These are phyloP conservation scores for Lindbergichthys nudifrons DNA, from an alignment of 2,797 vertebrate species.

Conservation along the genomic window DNA sequence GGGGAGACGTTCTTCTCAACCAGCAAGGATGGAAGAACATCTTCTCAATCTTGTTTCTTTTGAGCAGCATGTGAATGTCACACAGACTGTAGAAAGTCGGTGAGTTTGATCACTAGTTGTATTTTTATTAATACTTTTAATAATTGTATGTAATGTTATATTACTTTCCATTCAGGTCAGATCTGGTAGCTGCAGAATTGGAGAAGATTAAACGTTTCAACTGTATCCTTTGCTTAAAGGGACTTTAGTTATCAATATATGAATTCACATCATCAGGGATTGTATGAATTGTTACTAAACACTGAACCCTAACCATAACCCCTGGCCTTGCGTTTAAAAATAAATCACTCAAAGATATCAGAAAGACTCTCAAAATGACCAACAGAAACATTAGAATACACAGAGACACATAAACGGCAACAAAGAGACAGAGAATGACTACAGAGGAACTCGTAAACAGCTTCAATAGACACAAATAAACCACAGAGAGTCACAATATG, in stretches of 20 bases:
- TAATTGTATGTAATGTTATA: not conserved
- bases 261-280: not conserved
- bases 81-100: conserved; percentile 58
- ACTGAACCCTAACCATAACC: too few relatives aligned
- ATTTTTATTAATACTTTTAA: not conserved
- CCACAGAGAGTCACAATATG: too few relatives aligned
- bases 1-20: conserved; percentile 36
- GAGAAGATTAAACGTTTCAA: conserved; percentile 83
- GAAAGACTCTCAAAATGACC: too few relatives aligned
- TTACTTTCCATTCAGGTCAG: conserved; percentile 63
- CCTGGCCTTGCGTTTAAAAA: too few relatives aligned
- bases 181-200: conserved; percentile 78
- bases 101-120: conserved; percentile 47
- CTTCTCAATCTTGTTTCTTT: not conserved
- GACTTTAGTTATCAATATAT: not conserved
- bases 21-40: conserved; percentile 36
- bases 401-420: too few relatives aligned
- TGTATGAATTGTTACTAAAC: too few relatives aligned
- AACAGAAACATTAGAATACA: too few relatives aligned
- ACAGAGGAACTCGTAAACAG: too few relatives aligned
- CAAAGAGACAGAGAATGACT: too few relatives aligned
- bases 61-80: conserved; percentile 32
- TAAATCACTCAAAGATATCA: too few relatives aligned
- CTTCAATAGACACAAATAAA: too few relatives aligned
- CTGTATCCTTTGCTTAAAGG: conserved; percentile 78